Base-by-base conservation (phyloP, 2,888 invertebrate species). In the Mechanitis messenoides region DNA sequence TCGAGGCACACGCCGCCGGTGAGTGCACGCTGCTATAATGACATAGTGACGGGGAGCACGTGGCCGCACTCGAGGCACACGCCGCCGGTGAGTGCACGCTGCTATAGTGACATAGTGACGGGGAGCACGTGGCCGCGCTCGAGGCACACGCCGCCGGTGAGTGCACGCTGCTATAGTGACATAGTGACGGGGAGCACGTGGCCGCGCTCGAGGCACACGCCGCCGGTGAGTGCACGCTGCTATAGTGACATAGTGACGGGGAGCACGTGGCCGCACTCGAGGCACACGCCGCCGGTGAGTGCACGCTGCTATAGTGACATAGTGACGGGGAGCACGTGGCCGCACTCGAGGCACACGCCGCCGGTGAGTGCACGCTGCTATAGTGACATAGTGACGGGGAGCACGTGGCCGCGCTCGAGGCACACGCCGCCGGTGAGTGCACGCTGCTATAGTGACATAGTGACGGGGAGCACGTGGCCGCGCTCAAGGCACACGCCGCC, bases 211-310 rank as follows among this genome's bases (percentile, higher is more conserved):
- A 96, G 77, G 91, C 92, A 56, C 91, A 93, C 68, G 92, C 93
- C 2, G 89, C 91, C 55, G 90, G 94, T 94, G 75, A 76, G 67
- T 46, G 33, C 31, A 20, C 42, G 0, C 20, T 20, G 20, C 20
- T 20, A 20, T 20, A 20, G 20, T 1, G 20, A 20, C 20, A 20
- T 20, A 20, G 20, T 20, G 20, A 20, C 20, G 20, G 42, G 76
- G 95, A 96, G 74, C 92, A 94, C 63, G 92, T 95, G 9, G 95
- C 94, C 0, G 81, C 95, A 50, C 81, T 92, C 3, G 95, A 96
- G 77, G 91, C 92, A 56, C 91, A 93, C 68, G 92, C 93, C 2
- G 89, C 91, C 55, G 90, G 94, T 94, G 75, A 76, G 67, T 46
- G 33, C 31, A 20, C 42, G 42, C 20, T 20, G 20, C 20, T 20